Evolutionary conservation across 2,113 vertebrate species (phyloP), one percentile per base, ranked within the genome.

Genomic region (Passer domesticus): DNA sequence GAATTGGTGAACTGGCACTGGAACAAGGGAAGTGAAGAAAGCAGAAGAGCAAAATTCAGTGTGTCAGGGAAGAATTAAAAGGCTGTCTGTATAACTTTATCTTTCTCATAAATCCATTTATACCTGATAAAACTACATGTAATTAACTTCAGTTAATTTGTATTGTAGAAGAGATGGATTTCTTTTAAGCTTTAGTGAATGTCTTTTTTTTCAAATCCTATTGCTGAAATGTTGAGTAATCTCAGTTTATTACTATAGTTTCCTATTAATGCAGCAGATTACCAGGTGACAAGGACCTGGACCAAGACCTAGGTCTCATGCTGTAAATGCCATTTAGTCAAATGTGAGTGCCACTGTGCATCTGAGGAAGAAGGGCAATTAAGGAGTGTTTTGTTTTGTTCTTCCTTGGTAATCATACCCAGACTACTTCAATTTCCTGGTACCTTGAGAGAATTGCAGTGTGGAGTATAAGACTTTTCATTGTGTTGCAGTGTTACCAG

Each of bases 281-380:
- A 53, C 20, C 55, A 62, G 46, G 21, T 73, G 55, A 16, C 6
- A 81, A 46, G 23, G 28, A 50, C 6, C 5, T 58, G 17, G 13
- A 59, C 14, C 0, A 1, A 69, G 63, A 72, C 15, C 25, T 8
- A 0, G 27, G 14, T 62, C 20, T 56, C 5, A 17, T 0, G 0
- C 9, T 66, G 5, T 77, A 89, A 70, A 83, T 37, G 27, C 7
- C 17, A 35, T 63, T 87, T 41, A 83, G 4, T 41, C 22, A 43
- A 75, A 59, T 4, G 3, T 5, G 13, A 81, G 20, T 37, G 17
- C 9, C 17, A 25, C 6, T 60, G 30, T 84, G 31, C 11, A 68
- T 75, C 7, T 6, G 2, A 87, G 66, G 49, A 27, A 31, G 8
- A 21, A 37, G 85, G 47, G 13, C 11, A 70, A 10, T 37, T 53